Evolutionary conservation across 2,888 invertebrate genomes (phyloP), one percentile per base, ranked within the genome.

Genomic region (Campopleginae sp.): DNA sequence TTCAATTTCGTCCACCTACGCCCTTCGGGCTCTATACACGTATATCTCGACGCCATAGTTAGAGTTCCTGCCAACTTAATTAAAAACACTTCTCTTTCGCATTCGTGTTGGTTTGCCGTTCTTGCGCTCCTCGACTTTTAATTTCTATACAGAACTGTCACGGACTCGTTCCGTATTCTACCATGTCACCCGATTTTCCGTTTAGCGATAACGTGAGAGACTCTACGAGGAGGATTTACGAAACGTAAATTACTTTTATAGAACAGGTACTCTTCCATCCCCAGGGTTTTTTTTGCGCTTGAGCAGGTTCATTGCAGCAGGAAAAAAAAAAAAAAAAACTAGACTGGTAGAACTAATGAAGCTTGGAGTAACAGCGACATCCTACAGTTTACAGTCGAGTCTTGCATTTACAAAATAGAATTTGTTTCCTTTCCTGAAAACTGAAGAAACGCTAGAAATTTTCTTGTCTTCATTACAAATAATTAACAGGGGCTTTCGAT

Each of bases 61-160:
- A 42, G 17, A 72, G 61, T 38, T 19, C n/a, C 48, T 48, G 66
- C 63, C 71, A 71, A 72, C 63, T 79, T 79, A 79, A 79, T 79
- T 79, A 63, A 79, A 48, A 79, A 63, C 33, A 79, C 48, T 63
- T 38, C 71, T 71, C 79, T 71, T 79, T 71, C 71, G 58, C 71
- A 71, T 79, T 63, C 70, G 70, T 19, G 33, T 46, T 46, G 68
- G 70, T 79, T 70, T 31, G 70, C 61, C 51, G 38, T 68, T 78
- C 58, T 66, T 38, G 42, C 66, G 42, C 42, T 68, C 42, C 44
- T 68, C 38, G 66, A 51, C 77, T 68, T 54, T 78, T 68, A 78
- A 78, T 78, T 78, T 63, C 66, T 51, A 38, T 65, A 66, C 77
- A 44, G 68, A 54, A 68, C 33, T 63, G 48, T 33, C 71, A 23